Evolutionary conservation across 2,797 vertebrate species (phyloP).

Genomic region (Dipus sagitta): DNA sequence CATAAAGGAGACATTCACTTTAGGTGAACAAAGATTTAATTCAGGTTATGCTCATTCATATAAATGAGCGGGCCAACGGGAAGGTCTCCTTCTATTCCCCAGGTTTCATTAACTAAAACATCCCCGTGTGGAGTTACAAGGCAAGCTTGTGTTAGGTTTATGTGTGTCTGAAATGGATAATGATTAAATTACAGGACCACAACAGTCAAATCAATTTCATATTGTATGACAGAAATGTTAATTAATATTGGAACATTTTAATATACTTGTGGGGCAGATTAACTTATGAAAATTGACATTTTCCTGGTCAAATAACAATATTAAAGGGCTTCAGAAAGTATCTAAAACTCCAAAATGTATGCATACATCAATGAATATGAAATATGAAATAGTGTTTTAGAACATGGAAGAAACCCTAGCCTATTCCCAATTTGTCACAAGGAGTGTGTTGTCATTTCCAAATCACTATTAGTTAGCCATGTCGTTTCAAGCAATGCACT

Average conservation of each 20-base stretch:
- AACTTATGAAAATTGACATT: slow-evolving; percentile 50
- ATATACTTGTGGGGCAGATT: not conserved
- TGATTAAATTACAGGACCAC: slow-evolving; percentile 43
- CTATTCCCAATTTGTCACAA: not conserved
- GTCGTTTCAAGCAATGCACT: not conserved
- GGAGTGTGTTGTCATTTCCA: not conserved
- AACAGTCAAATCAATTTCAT: slow-evolving; percentile 28
- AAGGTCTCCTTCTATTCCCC: not conserved
- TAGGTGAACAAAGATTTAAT: slow-evolving; percentile 69
- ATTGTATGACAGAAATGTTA: slow-evolving; percentile 19
- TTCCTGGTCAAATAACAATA: slow-evolving; percentile 72
- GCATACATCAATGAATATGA: slow-evolving; percentile 64
- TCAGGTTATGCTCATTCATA: slow-evolving; percentile 47
- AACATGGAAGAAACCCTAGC: not conserved
- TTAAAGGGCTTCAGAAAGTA: slow-evolving; percentile 70
- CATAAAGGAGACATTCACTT: slow-evolving; percentile 53
- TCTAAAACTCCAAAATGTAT: slow-evolving; percentile 74
- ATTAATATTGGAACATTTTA: not conserved
- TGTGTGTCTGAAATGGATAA: slow-evolving; percentile 21
- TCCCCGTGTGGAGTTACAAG: slow-evolving; percentile 18
- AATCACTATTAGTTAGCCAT: not conserved
- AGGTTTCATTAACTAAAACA: slow-evolving; percentile 65
- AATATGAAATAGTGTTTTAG: slow-evolving; percentile 59
- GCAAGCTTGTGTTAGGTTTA: slow-evolving; percentile 64
- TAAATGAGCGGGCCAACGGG: slow-evolving; percentile 40